Conservation (phyloP, 2,888 invertebrate genomes). For the Hipparchia semele region DNA sequence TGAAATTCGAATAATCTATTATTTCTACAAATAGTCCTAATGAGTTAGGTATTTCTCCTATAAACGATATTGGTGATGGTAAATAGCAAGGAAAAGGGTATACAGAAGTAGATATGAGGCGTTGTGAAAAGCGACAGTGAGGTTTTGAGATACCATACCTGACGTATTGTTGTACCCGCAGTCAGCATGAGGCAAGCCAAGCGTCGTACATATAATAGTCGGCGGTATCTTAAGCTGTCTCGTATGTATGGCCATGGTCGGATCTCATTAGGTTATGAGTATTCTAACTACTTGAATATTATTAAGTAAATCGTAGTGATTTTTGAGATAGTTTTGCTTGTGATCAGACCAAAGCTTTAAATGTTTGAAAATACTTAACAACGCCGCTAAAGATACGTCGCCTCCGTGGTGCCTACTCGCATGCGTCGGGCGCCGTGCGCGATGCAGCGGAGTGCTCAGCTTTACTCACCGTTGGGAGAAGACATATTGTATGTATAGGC, state of each 20-base stretch:
- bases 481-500: constrained; percentile 46
- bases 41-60: constrained; percentile 16
- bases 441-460: constrained; percentile 74
- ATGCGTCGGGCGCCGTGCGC: constrained; percentile 78
- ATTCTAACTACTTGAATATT: neutral
- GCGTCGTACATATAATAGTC: constrained; percentile 52
- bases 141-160: constrained; percentile 60
- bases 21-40: constrained; percentile 7
- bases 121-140: constrained; percentile 52
- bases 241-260: constrained; percentile 35
- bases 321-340: constrained; percentile 13
- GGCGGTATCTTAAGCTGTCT: constrained; percentile 47
- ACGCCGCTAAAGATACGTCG: constrained; percentile 50
- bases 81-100: constrained; percentile 36
- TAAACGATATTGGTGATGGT: constrained; percentile 31
- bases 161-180: constrained; percentile 47
- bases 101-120: constrained; percentile 32
- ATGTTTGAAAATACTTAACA: constrained; percentile 43
- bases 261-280: constrained; percentile 4
- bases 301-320: neutral
- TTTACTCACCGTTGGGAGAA: constrained; percentile 65
- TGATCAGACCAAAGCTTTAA: constrained; percentile 35
- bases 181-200: constrained; percentile 72
- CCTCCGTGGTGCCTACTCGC: constrained; percentile 68
- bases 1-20: neutral